Conservation (phyloP, 2,888 invertebrate genomes). For the Deladenus siricidicola region DNA sequence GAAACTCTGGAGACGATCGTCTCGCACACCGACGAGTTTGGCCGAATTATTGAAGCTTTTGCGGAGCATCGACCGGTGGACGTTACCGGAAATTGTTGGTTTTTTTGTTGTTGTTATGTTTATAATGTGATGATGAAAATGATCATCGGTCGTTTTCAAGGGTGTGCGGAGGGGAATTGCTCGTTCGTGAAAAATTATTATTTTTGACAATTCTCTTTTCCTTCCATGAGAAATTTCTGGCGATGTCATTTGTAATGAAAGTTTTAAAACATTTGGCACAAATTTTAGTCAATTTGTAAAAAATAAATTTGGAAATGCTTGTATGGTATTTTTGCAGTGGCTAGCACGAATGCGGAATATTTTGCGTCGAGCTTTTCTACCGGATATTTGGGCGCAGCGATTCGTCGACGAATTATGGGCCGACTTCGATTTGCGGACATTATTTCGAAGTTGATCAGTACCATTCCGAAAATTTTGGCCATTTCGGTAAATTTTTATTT, state of each 20-base stretch:
- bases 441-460: slow-evolving; percentile 13
- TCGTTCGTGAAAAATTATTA: no score
- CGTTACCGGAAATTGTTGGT: slow-evolving; percentile 9
- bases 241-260: no score
- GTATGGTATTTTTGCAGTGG: slow-evolving; percentile 20
- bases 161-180: no score
- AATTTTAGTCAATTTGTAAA: neutral
- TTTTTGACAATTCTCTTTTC: no score
- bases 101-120: no score
- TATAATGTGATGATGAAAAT: no score
- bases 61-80: slow-evolving; percentile 21
- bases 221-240: no score
- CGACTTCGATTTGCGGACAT: slow-evolving; percentile 26
- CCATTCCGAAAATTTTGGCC: slow-evolving; percentile 14
- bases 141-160: no score
- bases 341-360: slow-evolving; percentile 8
- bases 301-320: neutral
- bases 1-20: slow-evolving; percentile 8
- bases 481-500: slow-evolving; percentile 11
- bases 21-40: slow-evolving; percentile 15
- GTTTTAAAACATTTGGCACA: no score
- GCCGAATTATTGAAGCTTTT: slow-evolving; percentile 23
- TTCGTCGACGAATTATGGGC: slow-evolving; percentile 21
- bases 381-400: slow-evolving; percentile 21
- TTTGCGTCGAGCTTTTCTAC: slow-evolving; percentile 24